A percentile compares a stretch with the other conserved stretches of the same genome.
Evolutionary conservation across 2,888 invertebrate species (phyloP).

Genomic region (Argyra leucocephala): DNA sequence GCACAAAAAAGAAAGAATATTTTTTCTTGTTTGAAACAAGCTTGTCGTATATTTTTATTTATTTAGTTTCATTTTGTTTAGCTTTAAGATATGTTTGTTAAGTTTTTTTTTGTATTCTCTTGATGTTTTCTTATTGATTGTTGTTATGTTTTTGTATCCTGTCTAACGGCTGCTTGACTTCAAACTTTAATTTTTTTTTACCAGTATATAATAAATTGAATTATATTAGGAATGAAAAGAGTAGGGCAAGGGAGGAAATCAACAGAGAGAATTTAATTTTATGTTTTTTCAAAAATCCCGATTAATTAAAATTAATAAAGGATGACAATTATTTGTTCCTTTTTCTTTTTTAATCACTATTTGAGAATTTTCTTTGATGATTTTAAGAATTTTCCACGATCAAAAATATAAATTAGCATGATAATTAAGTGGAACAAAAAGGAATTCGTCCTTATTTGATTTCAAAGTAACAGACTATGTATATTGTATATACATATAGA

Average conservation of each 20-base stretch:
- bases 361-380: conserved; percentile 1
- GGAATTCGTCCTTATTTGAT: background rate
- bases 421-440: conserved; percentile 6
- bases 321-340: background rate
- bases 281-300: background rate
- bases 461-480: background rate
- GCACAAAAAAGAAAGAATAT: no score
- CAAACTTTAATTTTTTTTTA: background rate
- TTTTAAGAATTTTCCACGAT: background rate
- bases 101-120: background rate
- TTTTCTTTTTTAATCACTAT: background rate
- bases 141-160: background rate
- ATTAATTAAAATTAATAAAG: conserved; percentile 6
- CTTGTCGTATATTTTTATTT: background rate
- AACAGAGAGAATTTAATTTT: background rate
- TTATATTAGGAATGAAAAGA: background rate
- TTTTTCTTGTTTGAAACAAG: background rate
- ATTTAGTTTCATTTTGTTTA: background rate
- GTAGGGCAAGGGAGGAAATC: background rate
- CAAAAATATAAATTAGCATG: background rate
- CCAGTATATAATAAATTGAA: background rate
- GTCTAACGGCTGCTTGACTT: background rate
- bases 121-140: background rate
- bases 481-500: no score
- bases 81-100: background rate